A percentile compares a stretch with the other conserved stretches of the same genome.
Conservation (phyloP, 2,113 vertebrate species). For the Lates calcarifer region DNA sequence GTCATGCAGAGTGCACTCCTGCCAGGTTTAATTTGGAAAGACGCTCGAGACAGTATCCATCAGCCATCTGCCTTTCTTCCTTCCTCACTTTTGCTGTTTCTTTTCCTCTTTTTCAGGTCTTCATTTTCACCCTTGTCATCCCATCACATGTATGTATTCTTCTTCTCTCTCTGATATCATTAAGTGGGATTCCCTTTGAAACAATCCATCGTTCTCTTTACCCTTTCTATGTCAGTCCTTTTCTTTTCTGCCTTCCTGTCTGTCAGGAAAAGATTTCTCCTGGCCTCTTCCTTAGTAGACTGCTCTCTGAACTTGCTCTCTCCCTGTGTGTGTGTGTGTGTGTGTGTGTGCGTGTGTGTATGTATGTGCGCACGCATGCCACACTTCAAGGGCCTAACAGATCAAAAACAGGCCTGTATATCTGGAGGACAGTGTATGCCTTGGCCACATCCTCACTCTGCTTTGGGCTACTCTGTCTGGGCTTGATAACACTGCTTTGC, state of each 20-base stretch:
- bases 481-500: constrained; percentile 70
- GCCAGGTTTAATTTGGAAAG: constrained; percentile 65
- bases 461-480: constrained; percentile 75
- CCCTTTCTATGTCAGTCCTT: constrained; percentile 3
- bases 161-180: not conserved
- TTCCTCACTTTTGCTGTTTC: constrained; percentile 12
- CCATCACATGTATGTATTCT: not conserved
- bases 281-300: constrained; percentile 32
- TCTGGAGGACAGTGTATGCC: constrained; percentile 70
- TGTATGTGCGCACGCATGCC: constrained; percentile 4
- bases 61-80: constrained; percentile 40
- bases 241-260: constrained; percentile 34
- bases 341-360: not conserved
- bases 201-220: not conserved
- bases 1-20: constrained; percentile 49
- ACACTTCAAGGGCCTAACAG: constrained; percentile 59
- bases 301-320: not conserved
- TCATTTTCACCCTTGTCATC: not conserved
- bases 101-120: not conserved
- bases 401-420: constrained; percentile 70
- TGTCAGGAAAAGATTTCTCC: constrained; percentile 40
- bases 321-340: not conserved
- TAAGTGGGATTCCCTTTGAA: constrained; percentile 10
- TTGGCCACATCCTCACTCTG: constrained; percentile 73
- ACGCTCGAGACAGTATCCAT: constrained; percentile 47